Evolutionary conservation across 1,140 invertebrate species (phyloP).

Genomic region (Zaprionus camerounensis): DNA sequence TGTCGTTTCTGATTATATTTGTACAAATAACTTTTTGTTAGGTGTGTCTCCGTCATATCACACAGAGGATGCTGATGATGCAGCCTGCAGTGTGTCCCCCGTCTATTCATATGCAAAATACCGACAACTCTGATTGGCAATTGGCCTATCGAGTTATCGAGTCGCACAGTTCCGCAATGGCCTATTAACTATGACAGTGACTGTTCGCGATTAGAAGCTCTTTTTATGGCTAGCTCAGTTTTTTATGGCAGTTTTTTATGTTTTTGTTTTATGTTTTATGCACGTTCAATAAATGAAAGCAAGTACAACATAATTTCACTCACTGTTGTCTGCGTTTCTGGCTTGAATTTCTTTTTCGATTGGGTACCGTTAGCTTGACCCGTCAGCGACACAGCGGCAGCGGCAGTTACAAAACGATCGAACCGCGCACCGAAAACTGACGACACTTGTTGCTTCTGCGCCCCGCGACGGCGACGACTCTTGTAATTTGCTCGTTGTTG

Average conservation of each 20-base stretch:
- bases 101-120: constrained; percentile 39
- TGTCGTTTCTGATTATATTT: constrained; percentile 34
- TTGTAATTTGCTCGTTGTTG: constrained; percentile 33
- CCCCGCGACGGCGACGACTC: constrained; percentile 30
- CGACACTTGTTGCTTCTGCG: constrained; percentile 41
- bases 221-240: constrained; percentile 9
- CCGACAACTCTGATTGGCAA: constrained; percentile 13
- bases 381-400: constrained; percentile 38
- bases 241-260: constrained; percentile 6
- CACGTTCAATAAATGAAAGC: constrained; percentile 56
- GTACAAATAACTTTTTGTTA: constrained; percentile 27
- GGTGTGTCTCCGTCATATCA: constrained; percentile 33
- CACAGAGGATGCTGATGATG: constrained; percentile 27
- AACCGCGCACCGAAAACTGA: constrained; percentile 8
- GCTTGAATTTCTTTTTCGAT: constrained; percentile 70
- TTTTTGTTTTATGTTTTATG: constrained; percentile 12
- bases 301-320: constrained; percentile 70
- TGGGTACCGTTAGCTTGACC: constrained; percentile 73
- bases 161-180: constrained; percentile 16
- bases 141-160: constrained; percentile 1
- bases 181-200: constrained; percentile 27
- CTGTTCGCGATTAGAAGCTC: constrained; percentile 29
- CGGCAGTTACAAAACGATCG: constrained; percentile 39
- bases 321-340: constrained; percentile 50
- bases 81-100: neutral